Conservation (phyloP, 1,140 invertebrate genomes). For the Nephila pilipes region DNA sequence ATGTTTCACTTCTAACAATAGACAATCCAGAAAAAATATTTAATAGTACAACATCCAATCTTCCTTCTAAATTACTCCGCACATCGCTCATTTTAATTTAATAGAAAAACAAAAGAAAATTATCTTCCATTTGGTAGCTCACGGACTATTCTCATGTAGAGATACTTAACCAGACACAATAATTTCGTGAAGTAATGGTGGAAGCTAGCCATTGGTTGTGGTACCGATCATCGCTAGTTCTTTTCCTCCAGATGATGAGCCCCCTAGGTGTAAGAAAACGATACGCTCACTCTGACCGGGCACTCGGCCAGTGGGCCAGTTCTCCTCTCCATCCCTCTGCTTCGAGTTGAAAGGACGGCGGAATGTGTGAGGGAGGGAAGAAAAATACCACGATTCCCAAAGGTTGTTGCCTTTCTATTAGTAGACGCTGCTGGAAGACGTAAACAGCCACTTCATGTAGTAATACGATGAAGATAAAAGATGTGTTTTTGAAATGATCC, state of each 20-base stretch:
- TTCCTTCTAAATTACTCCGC: neutral
- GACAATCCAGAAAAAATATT: neutral
- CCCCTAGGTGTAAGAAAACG: constrained; percentile 4
- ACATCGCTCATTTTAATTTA: neutral
- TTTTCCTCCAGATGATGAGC: neutral
- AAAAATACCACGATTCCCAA: neutral
- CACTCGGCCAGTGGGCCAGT: constrained; percentile 31
- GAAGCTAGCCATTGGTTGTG: neutral
- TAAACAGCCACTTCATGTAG: neutral
- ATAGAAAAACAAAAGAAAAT: neutral
- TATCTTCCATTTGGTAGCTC: neutral
- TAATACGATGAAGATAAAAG: neutral
- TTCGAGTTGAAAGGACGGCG: neutral
- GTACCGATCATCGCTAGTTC: neutral
- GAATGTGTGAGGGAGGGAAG: neutral
- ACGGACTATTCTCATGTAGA: neutral
- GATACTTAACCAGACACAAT: neutral
- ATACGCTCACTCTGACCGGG: constrained; percentile 1
- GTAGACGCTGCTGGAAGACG: neutral
- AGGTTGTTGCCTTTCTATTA: constrained; percentile 11
- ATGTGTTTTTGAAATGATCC: neutral
- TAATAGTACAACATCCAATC: neutral
- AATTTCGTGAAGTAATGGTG: neutral
- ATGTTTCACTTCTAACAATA: neutral
- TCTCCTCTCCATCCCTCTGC: neutral